Evolutionary conservation across 2,797 vertebrate genomes (phyloP).

Genomic region (Novumbra hubbsi): DNA sequence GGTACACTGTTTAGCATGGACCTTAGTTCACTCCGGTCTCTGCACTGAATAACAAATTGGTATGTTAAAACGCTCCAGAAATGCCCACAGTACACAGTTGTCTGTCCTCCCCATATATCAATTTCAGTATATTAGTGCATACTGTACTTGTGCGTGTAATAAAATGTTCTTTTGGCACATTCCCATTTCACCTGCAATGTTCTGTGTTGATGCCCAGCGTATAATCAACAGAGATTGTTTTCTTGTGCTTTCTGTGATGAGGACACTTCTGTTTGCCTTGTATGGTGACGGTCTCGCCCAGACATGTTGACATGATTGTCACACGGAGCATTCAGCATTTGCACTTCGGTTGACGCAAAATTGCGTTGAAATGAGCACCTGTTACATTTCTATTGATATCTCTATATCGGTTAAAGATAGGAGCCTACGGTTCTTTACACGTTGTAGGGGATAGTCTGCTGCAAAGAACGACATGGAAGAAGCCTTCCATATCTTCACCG

Average conservation of each 20-base stretch:
- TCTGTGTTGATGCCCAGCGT: not conserved
- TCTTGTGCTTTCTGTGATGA: not conserved
- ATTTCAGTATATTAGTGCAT: not conserved
- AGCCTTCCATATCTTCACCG: too few species aligned
- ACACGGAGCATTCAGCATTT: not conserved
- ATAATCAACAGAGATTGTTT: not conserved
- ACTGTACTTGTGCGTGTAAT: not conserved
- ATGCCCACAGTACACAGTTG: not conserved
- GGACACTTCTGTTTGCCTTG: not conserved
- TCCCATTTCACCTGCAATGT: too few species aligned
- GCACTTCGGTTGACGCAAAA: too few species aligned
- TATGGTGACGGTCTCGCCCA: not conserved
- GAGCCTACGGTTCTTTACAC: too few species aligned
- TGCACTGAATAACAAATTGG: not conserved
- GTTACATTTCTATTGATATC: too few species aligned
- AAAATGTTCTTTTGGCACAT: not conserved
- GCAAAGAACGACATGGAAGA: too few species aligned
- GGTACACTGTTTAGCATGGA: not conserved
- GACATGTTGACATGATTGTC: not conserved
- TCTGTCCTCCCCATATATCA: not conserved
- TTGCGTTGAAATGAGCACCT: too few species aligned
- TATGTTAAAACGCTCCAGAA: not conserved
- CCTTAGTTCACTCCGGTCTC: not conserved
- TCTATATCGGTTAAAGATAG: too few species aligned
- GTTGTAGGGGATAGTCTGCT: too few species aligned